Percentiles rank a stretch among this genome's conserved stretches.
These are phyloP conservation scores for Squalus acanthias DNA, from an alignment of 2,797 vertebrate genomes.

Conservation along the genomic window DNA sequence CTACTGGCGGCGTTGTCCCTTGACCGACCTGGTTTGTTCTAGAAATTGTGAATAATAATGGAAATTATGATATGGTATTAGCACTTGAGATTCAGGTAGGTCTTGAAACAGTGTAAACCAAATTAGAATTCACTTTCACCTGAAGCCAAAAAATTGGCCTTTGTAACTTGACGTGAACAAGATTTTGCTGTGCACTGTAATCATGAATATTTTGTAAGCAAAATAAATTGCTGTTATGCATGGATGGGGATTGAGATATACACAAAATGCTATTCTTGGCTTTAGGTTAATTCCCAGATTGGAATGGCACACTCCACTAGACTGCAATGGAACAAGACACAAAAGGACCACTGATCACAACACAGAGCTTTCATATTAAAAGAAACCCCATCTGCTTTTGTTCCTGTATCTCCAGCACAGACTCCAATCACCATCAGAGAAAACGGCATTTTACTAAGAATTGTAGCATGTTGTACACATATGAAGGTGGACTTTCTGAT, in stretches of 20 bases:
- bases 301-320: neutral
- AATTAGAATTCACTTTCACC: neutral
- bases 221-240: conserved; percentile 1
- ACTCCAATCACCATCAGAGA: neutral
- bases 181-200: neutral
- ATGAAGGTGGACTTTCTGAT: neutral
- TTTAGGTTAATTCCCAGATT: neutral
- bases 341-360: neutral
- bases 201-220: neutral
- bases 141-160: neutral
- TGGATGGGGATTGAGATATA: neutral
- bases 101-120: neutral
- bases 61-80: neutral
- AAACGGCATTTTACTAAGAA: neutral
- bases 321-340: neutral
- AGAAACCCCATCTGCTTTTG: neutral
- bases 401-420: neutral
- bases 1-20: neutral
- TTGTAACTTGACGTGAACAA: neutral
- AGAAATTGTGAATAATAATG: neutral
- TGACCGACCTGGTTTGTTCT: neutral
- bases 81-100: neutral
- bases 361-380: neutral
- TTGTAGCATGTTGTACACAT: neutral
- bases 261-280: neutral